phyloP scores from a whole-genome alignment of 2,888 invertebrate genomes.

The Lasioglossum lativentre region DNA sequence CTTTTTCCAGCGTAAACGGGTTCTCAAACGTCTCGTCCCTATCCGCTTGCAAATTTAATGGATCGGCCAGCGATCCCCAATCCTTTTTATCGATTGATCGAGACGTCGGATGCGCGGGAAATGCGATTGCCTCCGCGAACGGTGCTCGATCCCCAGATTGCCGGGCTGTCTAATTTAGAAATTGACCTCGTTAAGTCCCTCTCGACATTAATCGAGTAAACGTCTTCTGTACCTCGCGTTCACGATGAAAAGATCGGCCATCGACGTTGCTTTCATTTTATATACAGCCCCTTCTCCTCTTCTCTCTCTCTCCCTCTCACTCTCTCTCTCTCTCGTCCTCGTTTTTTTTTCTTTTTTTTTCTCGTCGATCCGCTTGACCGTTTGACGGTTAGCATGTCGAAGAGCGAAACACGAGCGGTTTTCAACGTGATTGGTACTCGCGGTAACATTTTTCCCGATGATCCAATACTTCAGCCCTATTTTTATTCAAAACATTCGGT shows the following conservation, averaged over 20 bases:
- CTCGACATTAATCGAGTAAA: constrained; percentile 44
- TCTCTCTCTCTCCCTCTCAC: not conserved
- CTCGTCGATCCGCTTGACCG: not conserved
- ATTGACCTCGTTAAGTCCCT: constrained; percentile 52
- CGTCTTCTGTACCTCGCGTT: constrained; percentile 1
- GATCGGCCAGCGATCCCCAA: constrained; percentile 29
- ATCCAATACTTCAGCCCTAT: not conserved
- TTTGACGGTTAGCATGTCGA: constrained; percentile 18
- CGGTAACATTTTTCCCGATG: constrained; percentile 11
- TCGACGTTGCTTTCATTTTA: not conserved
- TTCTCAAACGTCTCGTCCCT: constrained; percentile 14
- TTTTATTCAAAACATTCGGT: not conserved
- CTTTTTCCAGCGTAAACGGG: not conserved
- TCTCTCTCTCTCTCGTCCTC: not conserved
- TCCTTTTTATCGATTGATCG: constrained; percentile 44
- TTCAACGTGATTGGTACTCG: constrained; percentile 5
- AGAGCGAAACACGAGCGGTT: constrained; percentile 23
- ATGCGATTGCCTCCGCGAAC: constrained; percentile 32
- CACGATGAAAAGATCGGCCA: constrained; percentile 3
- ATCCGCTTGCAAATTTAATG: constrained; percentile 38
- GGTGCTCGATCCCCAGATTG: not conserved
- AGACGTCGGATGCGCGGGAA: constrained; percentile 15
- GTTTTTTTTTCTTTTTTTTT: not conserved
- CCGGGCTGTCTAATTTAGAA: constrained; percentile 52
- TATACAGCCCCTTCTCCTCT: not conserved